Conservation (phyloP, 2,888 invertebrate species). For the Drosophila mercatorum region DNA sequence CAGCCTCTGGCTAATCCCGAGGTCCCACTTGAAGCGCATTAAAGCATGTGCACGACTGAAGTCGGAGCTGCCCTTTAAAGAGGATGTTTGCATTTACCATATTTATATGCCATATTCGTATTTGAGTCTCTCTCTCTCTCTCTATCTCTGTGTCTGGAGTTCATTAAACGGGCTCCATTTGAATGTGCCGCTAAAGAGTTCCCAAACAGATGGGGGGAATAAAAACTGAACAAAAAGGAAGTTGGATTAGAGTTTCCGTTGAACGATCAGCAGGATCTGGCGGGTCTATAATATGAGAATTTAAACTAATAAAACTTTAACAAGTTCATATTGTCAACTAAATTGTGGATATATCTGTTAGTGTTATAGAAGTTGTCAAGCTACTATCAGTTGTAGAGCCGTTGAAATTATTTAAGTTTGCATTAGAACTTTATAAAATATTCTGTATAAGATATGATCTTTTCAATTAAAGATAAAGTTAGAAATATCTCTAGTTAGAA, state of each 20-base stretch:
- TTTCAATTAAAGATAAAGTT: too few relatives aligned
- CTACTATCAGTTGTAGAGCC: too few relatives aligned
- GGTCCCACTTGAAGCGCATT: constrained; percentile 32
- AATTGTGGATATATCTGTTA: too few relatives aligned
- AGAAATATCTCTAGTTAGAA: too few relatives aligned
- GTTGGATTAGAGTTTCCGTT: constrained; percentile 20
- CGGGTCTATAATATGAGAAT: too few relatives aligned
- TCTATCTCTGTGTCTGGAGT: constrained; percentile 29
- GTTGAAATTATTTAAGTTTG: too few relatives aligned
- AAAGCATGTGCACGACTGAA: constrained; percentile 42
- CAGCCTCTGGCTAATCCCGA: constrained; percentile 30
- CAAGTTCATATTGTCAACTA: background rate
- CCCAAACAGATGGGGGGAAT: constrained; percentile 2
- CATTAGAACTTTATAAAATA: too few relatives aligned
- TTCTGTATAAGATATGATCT: too few relatives aligned
- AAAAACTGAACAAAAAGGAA: constrained; percentile 4
- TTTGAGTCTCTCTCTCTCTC: background rate
- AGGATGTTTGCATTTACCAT: constrained; percentile 64
- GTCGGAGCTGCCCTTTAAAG: constrained; percentile 38
- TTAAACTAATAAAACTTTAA: background rate
- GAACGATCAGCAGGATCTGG: constrained; percentile 1
- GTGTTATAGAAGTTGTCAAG: too few relatives aligned
- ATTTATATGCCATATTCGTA: constrained; percentile 47
- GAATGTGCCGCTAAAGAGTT: constrained; percentile 24
- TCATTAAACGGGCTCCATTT: constrained; percentile 53